Evolutionary conservation across 2,113 vertebrate genomes (phyloP).

Genomic region (Coptodon rendalli): DNA sequence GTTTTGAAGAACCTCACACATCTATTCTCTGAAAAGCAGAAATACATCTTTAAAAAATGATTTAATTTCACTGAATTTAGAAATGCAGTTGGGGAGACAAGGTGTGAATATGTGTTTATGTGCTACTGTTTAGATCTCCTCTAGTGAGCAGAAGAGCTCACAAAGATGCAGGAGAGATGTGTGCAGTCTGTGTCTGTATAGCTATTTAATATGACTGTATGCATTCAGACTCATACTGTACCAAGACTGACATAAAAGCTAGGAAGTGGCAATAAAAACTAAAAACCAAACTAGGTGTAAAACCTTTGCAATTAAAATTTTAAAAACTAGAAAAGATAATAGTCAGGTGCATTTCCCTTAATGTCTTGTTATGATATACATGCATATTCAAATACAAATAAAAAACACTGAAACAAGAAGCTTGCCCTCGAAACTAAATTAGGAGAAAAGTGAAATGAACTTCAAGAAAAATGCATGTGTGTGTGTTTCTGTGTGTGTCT

Average conservation of each 20-base stretch:
- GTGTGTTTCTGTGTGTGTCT: neutral
- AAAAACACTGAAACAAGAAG: neutral
- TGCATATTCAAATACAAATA: neutral
- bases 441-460: neutral
- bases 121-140: neutral
- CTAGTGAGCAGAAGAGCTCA: neutral
- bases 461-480: neutral
- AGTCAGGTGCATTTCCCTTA: neutral
- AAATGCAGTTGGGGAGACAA: neutral
- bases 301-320: neutral
- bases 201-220: neutral
- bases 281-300: neutral
- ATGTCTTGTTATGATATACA: neutral
- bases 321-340: neutral
- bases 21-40: neutral
- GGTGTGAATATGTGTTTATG: neutral
- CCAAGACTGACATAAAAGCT: neutral
- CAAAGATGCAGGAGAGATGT: neutral
- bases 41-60: neutral
- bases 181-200: neutral
- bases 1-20: neutral
- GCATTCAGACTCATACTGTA: neutral
- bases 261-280: neutral
- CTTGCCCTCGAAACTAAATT: neutral
- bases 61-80: neutral